Conservation (phyloP, 2,888 invertebrate genomes). For the Plusia festucae region DNA sequence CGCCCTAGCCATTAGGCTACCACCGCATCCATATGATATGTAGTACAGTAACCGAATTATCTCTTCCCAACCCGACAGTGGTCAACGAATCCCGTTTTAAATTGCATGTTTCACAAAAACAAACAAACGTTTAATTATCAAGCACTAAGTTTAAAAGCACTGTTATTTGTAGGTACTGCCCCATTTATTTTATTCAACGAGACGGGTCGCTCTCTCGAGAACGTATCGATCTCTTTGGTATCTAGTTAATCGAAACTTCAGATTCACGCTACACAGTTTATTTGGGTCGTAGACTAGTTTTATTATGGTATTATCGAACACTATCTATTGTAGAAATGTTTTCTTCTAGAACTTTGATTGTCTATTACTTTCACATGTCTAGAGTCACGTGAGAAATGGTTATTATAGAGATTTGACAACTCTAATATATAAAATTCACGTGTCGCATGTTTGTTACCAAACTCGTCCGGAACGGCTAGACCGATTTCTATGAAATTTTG, state of each 20-base stretch:
- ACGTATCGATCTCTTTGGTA: constrained; percentile 41
- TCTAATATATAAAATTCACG: too few relatives aligned
- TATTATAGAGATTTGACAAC: too few relatives aligned
- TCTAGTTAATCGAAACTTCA: constrained; percentile 44
- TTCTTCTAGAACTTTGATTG: too few relatives aligned
- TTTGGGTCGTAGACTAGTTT: constrained; percentile 18
- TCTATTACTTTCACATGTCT: not conserved
- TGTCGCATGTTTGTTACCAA: too few relatives aligned
- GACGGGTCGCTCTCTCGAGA: constrained; percentile 36
- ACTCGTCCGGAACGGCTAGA: too few relatives aligned
- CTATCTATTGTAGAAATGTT: not conserved
- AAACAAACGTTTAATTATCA: constrained; percentile 23
- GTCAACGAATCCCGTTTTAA: not conserved
- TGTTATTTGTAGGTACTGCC: constrained; percentile 20
- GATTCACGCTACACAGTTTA: constrained; percentile 18
- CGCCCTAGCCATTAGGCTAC: too few relatives aligned
- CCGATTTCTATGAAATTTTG: too few relatives aligned
- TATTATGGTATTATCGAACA: not conserved
- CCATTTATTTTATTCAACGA: constrained; percentile 51
- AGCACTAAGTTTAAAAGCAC: constrained; percentile 15
- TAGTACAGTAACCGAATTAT: not conserved
- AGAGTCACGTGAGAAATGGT: too few relatives aligned
- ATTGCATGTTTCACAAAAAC: not conserved
- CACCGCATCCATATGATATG: not conserved
- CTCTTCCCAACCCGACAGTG: not conserved